Base-by-base conservation (phyloP, 2,113 vertebrate genomes). In the Callaeas wilsoni region DNA sequence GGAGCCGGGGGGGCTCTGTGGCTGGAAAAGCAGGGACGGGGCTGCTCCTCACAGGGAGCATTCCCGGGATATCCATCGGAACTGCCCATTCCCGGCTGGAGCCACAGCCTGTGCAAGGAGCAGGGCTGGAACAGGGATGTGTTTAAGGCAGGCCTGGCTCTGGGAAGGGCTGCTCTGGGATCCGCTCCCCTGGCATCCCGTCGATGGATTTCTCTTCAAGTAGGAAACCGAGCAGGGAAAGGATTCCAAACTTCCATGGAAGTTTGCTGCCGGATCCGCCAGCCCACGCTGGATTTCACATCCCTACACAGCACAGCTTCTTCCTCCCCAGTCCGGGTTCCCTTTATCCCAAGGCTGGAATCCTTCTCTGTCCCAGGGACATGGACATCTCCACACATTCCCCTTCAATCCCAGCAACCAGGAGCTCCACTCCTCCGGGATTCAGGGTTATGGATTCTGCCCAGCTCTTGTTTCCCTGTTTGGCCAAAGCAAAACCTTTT, bases 371-470 rank as follows among this genome's bases (percentile, higher is more conserved):
- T 16, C 60, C 62, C 39, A 16, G 12, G 22, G 29, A 10, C 53
- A 15, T 3, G 20, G 18, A 9, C 6, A 25, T 23, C 11, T 0
- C 23, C 7, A 2, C 4, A 1, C 9, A 1, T 22, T 7, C 49
- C 41, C 64, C 47, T 33, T 21, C 4, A 6, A 13, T 32, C 39
- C 52, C 76, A 50, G 64, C 4, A 4, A 4, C 39, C 44, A 13
- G 5, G 57, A 76, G 30, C 30, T 67, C 46, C 20, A 1, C 6
- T 16, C 8, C 26, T 14, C 30, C 0, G 2, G 83, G 37, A 12
- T 11, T 5, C 35, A 13, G 50, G 21, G n/a, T 32, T 13, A 3
- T 0, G 7, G 71, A 12, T 17, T 33, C 50, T 52, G 53, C 33
- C 53, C 70, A 37, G 42, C 29, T 32, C 53, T 16, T 25, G 21